Evolutionary conservation across 2,888 invertebrate species (phyloP), one percentile per base, ranked within the genome.

Genomic region (Drosophila villosipedis): DNA sequence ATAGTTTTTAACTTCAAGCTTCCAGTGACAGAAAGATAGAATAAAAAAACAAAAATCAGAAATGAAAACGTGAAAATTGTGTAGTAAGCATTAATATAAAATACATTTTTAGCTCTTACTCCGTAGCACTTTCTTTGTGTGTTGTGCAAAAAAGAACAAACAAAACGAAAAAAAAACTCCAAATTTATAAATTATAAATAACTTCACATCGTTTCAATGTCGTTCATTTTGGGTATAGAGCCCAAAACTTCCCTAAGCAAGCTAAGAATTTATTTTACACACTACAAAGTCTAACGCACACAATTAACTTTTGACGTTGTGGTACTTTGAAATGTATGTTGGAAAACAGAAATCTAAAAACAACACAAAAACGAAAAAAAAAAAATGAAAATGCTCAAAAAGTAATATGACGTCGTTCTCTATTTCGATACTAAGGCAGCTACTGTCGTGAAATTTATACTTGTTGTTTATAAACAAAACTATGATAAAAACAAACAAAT

Each of bases 91-190:
- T 79, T 79, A 79, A 68, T 76, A 71, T 73, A 53, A 72, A 65
- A 68, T 80, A 75, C 52, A 76, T 76, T 89, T 83, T 90, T 83
- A 85, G 85, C 83, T 85, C 86, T 83, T 81, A 90, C 86, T 88
- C 68, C 74, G 86, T 85, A 85, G 85, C 90, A 88, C 90, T 83
- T 85, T 85, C 86, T 83, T 83, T 85, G 90, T 90, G 85, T 85
- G 90, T 85, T 85, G 90, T 85, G 89, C 83, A 82, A 87, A 67
- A 67, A 67, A 64, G 58, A 43, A 57, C 69, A 49, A 49, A 52
- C n/a, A 57, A 53, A 49, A 52, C 28, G 30, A 31, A 39, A 31
- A 68, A 70, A 55, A 58, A 60, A 70, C 50, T 19, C n/a, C 12
- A 73, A 73, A 66, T 58, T 68, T 65, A 71, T 67, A 61, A 60